Conservation (phyloP, 2,797 vertebrate species). For the Cheirogaleus major region DNA sequence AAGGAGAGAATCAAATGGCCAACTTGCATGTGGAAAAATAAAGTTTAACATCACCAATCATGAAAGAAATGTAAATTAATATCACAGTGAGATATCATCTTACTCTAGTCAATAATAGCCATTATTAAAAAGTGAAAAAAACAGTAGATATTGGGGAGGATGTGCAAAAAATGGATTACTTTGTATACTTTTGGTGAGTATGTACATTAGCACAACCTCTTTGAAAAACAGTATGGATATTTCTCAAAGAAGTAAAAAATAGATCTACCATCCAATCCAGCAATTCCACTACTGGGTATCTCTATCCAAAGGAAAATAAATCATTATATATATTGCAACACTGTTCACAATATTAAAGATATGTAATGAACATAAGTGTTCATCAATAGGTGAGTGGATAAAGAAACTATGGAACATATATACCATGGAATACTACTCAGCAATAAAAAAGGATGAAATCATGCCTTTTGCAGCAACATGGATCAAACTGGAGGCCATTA, state of each 20-base stretch:
- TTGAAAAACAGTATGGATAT: neutral
- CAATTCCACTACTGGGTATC: neutral
- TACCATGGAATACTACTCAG: neutral
- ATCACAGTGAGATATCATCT: neutral
- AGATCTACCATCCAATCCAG: neutral
- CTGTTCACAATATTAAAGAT: neutral
- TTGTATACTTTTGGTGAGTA: neutral
- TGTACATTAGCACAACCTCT: neutral
- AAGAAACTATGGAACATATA: neutral
- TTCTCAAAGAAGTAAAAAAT: neutral
- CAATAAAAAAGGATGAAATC: neutral
- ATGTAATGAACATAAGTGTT: no score
- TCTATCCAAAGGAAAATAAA: neutral
- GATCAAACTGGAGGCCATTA: neutral
- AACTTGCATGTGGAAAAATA: neutral
- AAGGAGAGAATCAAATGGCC: neutral
- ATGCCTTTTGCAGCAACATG: neutral
- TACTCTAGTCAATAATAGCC: neutral
- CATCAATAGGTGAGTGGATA: neutral
- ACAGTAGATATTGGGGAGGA: neutral
- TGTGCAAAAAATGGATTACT: neutral
- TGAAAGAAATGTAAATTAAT: neutral
- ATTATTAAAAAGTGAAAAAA: neutral
- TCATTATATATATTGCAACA: neutral
- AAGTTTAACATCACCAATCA: neutral